Conservation (phyloP, 2,797 vertebrate genomes). For the Gadopsis bispinosus region DNA sequence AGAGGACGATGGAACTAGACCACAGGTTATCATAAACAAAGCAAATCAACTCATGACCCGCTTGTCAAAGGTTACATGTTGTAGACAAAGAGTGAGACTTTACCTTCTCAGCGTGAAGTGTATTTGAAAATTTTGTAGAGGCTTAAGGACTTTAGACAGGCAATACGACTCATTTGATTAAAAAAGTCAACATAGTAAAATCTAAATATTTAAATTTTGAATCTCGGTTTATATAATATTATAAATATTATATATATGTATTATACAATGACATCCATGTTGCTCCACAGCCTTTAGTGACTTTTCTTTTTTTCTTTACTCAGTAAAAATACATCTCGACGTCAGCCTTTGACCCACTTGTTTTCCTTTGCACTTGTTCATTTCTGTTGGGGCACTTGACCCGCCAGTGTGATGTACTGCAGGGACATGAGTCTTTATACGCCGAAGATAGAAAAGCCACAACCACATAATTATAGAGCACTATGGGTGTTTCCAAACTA, state of each 20-base stretch:
- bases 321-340: neutral
- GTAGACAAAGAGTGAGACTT: neutral
- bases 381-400: slow-evolving; percentile 35
- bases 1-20: neutral
- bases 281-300: neutral
- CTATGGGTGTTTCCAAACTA: slow-evolving; percentile 77
- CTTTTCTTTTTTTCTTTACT: neutral
- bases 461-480: slow-evolving; percentile 80
- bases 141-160: neutral
- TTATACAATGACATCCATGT: neutral
- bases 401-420: slow-evolving; percentile 25
- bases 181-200: neutral
- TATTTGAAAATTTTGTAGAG: neutral
- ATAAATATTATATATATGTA: too few species aligned
- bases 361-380: slow-evolving; percentile 56
- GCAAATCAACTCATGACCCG: neutral
- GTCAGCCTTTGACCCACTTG: neutral
- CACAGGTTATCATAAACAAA: neutral
- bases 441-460: slow-evolving; percentile 81
- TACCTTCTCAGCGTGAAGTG: neutral
- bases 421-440: slow-evolving; percentile 28
- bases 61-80: neutral
- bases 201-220: neutral
- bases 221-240: neutral
- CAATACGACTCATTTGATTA: neutral